These are phyloP conservation scores for Tyrannus savana DNA, from an alignment of 2,113 vertebrate species.

Conservation along the genomic window DNA sequence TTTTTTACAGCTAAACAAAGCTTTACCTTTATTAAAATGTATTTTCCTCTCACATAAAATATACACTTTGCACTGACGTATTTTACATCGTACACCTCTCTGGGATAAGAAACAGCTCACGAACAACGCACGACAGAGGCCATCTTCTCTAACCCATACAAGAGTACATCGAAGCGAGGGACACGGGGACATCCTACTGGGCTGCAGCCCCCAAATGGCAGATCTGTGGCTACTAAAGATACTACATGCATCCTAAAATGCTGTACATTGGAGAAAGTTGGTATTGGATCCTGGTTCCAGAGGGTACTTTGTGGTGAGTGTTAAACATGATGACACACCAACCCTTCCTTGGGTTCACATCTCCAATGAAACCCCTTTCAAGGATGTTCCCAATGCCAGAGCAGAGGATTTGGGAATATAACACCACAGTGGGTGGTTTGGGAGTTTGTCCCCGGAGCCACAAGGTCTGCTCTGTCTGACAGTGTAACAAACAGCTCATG, in stretches of 20 bases:
- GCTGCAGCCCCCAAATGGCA: conserved; percentile 53
- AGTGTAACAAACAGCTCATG: background rate
- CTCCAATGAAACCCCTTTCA: background rate
- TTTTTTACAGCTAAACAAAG: conserved; percentile 71
- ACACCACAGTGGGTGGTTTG: background rate
- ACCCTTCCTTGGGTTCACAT: conserved; percentile 15
- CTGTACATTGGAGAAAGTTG: background rate
- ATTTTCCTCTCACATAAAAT: conserved; percentile 74
- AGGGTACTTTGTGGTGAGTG: background rate
- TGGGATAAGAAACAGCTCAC: conserved; percentile 65
- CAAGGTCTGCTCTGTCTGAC: background rate
- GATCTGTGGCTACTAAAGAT: conserved; percentile 51
- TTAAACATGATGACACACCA: background rate
- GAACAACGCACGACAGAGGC: conserved; percentile 64
- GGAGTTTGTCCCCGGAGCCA: background rate
- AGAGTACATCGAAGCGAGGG: conserved; percentile 56
- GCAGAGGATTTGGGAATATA: background rate
- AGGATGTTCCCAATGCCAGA: conserved; percentile 7
- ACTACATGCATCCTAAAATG: conserved; percentile 38
- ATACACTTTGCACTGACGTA: conserved; percentile 71
- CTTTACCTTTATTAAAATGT: conserved; percentile 75
- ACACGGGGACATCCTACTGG: conserved; percentile 52
- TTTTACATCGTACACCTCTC: conserved; percentile 69
- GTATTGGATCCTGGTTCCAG: background rate
- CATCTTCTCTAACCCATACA: conserved; percentile 57